Percentiles rank a stretch among this genome's conserved stretches.
These are phyloP conservation scores for Chrysotoxum bicinctum DNA, from an alignment of 2,888 invertebrate species.

Conservation along the genomic window DNA sequence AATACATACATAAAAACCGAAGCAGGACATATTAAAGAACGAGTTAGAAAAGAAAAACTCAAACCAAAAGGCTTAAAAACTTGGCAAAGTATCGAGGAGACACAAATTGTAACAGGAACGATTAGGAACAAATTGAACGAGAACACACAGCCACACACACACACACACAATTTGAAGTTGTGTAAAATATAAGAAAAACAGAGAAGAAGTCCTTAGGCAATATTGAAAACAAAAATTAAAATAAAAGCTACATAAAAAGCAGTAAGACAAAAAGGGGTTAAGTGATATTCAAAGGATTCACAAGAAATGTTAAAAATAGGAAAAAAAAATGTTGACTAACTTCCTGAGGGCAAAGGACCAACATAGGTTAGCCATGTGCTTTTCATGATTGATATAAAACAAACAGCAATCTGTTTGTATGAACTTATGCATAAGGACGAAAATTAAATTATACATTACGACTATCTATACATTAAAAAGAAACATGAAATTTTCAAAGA, in stretches of 20 bases:
- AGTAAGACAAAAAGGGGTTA: conserved; percentile 29
- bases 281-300: conserved; percentile 37
- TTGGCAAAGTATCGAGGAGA: conserved; percentile 53
- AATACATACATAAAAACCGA: not conserved
- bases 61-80: conserved; percentile 35
- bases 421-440: not conserved
- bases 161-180: not conserved
- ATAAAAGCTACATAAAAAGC: not conserved
- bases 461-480: not conserved
- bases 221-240: conserved; percentile 4
- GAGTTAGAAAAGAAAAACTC: not conserved
- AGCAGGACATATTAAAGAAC: conserved; percentile 37
- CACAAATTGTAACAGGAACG: conserved; percentile 63
- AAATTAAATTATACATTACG: not conserved
- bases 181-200: conserved; percentile 36
- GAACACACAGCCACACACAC: conserved; percentile 8
- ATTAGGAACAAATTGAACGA: conserved; percentile 41
- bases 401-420: not conserved
- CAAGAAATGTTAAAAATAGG: not conserved
- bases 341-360: conserved; percentile 8
- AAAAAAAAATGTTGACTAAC: conserved; percentile 27
- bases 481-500: conserved; percentile 9
- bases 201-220: not conserved
- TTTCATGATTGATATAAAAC: conserved; percentile 2
- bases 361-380: conserved; percentile 39